Conservation (phyloP, 2,113 vertebrate species). For the Odocoileus hemionus region DNA sequence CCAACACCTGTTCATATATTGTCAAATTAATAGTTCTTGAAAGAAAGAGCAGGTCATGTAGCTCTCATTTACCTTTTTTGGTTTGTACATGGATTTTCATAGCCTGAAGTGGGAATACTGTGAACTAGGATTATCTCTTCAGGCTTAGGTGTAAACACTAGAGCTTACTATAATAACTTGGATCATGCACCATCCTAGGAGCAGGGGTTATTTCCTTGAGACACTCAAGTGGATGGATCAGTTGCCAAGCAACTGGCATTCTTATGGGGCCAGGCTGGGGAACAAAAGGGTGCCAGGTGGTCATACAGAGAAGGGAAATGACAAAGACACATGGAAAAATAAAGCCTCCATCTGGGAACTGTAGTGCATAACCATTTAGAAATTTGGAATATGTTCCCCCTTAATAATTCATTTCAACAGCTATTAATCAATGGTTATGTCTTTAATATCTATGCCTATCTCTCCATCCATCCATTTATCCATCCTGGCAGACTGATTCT, state of each 20-base stretch:
- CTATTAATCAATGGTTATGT: neutral
- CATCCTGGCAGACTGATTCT: neutral
- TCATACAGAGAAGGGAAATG: conserved; percentile 39
- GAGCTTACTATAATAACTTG: conserved; percentile 36
- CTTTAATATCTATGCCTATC: neutral
- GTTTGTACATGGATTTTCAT: neutral
- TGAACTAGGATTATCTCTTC: conserved; percentile 32
- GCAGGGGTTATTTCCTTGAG: conserved; percentile 40
- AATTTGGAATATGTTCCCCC: neutral
- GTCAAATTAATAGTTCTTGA: neutral
- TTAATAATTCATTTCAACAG: conserved; percentile 6
- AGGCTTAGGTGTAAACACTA: conserved; percentile 39
- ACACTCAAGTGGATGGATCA: conserved; percentile 38
- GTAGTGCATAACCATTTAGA: neutral
- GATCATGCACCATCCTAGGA: conserved; percentile 23
- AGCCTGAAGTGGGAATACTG: neutral
- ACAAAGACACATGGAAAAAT: conserved; percentile 54
- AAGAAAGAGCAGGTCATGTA: neutral
- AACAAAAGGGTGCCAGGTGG: conserved; percentile 42
- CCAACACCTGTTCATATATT: neutral
- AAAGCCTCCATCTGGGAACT: conserved; percentile 20
- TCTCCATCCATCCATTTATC: neutral
- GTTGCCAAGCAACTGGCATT: conserved; percentile 66
- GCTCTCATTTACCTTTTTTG: conserved; percentile 22
- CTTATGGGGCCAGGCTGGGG: neutral